Base-by-base conservation (phyloP, 2,888 invertebrate species). In the Aethes cnicana region DNA sequence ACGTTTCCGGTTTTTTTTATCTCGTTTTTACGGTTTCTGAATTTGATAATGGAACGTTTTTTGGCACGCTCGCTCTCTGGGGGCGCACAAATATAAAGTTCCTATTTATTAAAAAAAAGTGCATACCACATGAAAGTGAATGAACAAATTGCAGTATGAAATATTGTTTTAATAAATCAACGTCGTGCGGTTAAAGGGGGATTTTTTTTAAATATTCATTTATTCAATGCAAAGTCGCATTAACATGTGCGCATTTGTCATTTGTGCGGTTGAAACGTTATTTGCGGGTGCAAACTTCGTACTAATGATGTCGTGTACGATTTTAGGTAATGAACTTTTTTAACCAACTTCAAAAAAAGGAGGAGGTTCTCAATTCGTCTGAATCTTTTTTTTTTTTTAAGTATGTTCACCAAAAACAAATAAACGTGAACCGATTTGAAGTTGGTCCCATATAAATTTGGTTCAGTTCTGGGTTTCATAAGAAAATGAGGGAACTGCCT, bases 1-100 rank as follows among this genome's bases (percentile, higher is more conserved):
- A 53, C 58, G 74, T 82, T 81, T 85, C 81, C 84, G 81, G 79
- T 72, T 72, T 64, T 64, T 75, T 81, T 79, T 74, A 61, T 60
- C 56, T 48, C 49, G 62, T 58, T 68, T 77, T 70, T 77, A 37
- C 39, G 30, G 39, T 47, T 47, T 26, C 79, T 73, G 59, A 66
- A 68, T 63, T 65, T 63, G 62, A 59, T 63, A 63, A 64, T 58
- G 64, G 64, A 72, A 67, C 66, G 66, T 74, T 73, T 26, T 25
- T 77, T 76, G 71, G 74, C 74, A 74, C 64, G 69, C 63, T 57
- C 62, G 57, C 18, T 46, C 52, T 18, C 44, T 11, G 3, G 44
- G 18, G 44, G 18, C 14, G 14, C 11, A 46, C 46, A 52, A 52
- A 44, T 32, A 44, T 14, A 26, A 20, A 32, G 37, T 25, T 5